Percentiles rank a stretch among this genome's conserved stretches.
phyloP scores from a whole-genome alignment of 2,797 vertebrate species.

The Enteromius argenteus region DNA sequence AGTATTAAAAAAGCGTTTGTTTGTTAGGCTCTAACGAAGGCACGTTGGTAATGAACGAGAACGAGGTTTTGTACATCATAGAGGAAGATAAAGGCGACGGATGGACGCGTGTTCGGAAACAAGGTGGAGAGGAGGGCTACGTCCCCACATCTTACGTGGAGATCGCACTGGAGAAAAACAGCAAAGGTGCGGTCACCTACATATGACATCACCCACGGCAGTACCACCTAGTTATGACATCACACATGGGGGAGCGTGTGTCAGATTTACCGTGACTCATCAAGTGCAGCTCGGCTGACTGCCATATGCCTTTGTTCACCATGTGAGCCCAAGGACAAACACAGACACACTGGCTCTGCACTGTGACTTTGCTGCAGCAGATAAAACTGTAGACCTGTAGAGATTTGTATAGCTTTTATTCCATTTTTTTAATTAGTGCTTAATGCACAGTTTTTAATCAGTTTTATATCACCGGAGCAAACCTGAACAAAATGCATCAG shows the following conservation, averaged over 20 bases:
- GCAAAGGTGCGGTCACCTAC: slow-evolving; percentile 99
- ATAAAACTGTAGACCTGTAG: slow-evolving; percentile 16
- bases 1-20: neutral
- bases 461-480: slow-evolving; percentile 9
- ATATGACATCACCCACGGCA: slow-evolving; percentile 83
- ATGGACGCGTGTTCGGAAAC: slow-evolving; percentile 96
- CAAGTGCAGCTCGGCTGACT: slow-evolving; percentile 42
- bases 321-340: slow-evolving; percentile 70
- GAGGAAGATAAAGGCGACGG: slow-evolving; percentile 99
- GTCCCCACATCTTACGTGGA: slow-evolving; percentile 98
- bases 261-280: slow-evolving; percentile 39
- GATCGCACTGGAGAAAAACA: slow-evolving; percentile 98
- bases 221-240: slow-evolving; percentile 31
- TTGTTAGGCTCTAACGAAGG: slow-evolving; percentile 94
- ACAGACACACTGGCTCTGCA: slow-evolving; percentile 23
- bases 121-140: slow-evolving; percentile 96
- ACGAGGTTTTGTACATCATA: slow-evolving; percentile 94
- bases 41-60: slow-evolving; percentile 94
- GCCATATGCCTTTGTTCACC: slow-evolving; percentile 70
- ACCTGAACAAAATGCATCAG: slow-evolving; percentile 6
- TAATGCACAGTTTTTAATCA: slow-evolving; percentile 5
- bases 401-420: slow-evolving; percentile 18
- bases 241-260: slow-evolving; percentile 32
- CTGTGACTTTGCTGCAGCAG: slow-evolving; percentile 1
- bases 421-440: neutral